Evolutionary conservation across 2,113 vertebrate genomes (phyloP), one percentile per base, ranked within the genome.

Genomic region (Toxostoma redivivum): DNA sequence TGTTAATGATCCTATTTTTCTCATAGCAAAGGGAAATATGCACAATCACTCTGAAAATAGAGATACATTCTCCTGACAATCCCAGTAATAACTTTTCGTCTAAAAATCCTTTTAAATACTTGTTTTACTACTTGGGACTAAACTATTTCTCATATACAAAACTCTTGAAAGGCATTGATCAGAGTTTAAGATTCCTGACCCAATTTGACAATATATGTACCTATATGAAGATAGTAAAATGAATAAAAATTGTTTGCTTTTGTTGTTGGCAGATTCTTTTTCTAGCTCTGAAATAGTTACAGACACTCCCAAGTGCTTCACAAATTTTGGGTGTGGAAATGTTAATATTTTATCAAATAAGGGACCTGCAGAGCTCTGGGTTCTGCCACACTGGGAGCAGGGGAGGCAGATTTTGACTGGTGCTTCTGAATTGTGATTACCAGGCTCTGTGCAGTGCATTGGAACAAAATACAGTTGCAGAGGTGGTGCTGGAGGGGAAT

Each of bases 1-100:
- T 96, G 94, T 96, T 97, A 96, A 96, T 89, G 87, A 85, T 83
- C 35, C 27, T 45, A 22, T 76, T 74, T 80, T 96, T 81, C 88
- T 79, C 2, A 5, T 90, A 92, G 90, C 54, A 77, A 80, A 67
- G 66, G 56, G 73, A 88, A 95, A 73, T 73, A 65, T 31, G 73
- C 70, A 73, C 81, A 79, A 40, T 62, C 50, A 12, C 22, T 94
- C 61, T 69, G 90, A 83, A 97, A 95, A 95, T 81, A 92, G 92
- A 94, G 91, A 90, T 94, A 69, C 60, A 84, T 80, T 80, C 76
- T 87, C 25, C 33, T 84, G 66, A 77, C 37, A 94, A 33, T 69
- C 33, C 31, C 44, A 33, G 35, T 65, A 77, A 56, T 94, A 94
- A 94, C 77, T 90, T 95, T 62, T 72, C 56, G 65, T 79, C 38